These are phyloP conservation scores for Hydropsyche tenuis DNA, from an alignment of 1,140 invertebrate species.

Conservation along the genomic window DNA sequence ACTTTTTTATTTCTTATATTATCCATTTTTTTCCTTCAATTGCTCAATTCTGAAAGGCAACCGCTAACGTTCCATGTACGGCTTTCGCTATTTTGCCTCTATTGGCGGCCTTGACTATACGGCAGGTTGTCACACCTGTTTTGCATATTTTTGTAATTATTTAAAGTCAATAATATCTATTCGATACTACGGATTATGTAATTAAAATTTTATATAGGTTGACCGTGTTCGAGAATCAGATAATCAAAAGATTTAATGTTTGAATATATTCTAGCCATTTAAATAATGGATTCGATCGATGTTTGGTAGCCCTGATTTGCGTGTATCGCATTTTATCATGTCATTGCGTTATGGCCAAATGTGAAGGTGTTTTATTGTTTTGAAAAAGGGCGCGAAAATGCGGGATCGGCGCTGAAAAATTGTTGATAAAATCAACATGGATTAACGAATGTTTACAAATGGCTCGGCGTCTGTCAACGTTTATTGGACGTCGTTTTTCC, in stretches of 20 bases:
- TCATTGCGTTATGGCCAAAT: neutral
- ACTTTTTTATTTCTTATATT: neutral
- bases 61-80: neutral
- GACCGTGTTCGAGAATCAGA: neutral
- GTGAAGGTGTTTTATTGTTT: neutral
- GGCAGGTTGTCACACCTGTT: constrained; percentile 3
- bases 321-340: too few relatives aligned
- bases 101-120: neutral
- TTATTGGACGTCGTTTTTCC: neutral
- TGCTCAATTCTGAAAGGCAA: constrained; percentile 7
- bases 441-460: neutral
- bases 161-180: neutral
- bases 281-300: too few relatives aligned
- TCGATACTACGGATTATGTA: neutral
- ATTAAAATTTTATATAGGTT: neutral
- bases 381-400: neutral
- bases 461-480: neutral
- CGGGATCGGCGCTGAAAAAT: neutral
- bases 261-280: too few relatives aligned
- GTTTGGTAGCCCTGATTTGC: too few relatives aligned
- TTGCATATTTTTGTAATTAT: too few relatives aligned
- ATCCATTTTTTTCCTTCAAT: neutral
- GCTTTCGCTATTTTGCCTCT: constrained; percentile 20
- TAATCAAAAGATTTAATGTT: neutral
- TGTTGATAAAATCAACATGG: neutral